Conservation (phyloP, 2,888 invertebrate species). For the Allygus modestus region DNA sequence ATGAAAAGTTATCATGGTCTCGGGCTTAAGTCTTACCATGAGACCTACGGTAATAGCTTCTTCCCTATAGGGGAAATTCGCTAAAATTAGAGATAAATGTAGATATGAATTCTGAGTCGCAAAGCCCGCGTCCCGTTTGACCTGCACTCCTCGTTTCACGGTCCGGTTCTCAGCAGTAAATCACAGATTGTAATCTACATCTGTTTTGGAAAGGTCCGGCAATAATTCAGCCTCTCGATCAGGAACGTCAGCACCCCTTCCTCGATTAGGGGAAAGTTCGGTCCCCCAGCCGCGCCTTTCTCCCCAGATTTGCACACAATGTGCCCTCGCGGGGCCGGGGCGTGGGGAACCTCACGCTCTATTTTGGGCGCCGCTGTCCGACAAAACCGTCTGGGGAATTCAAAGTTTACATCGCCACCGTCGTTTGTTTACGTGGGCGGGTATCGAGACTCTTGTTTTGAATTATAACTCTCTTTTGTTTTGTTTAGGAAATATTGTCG, state of each 20-base stretch:
- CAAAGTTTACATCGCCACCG: neutral
- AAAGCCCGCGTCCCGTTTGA: neutral
- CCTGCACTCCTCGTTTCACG: neutral
- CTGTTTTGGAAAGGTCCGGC: neutral
- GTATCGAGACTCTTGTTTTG: too few species aligned
- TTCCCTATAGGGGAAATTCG: too few species aligned
- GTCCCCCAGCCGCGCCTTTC: neutral
- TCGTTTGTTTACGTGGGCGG: neutral
- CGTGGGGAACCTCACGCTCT: slow-evolving; percentile 22
- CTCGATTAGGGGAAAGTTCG: neutral
- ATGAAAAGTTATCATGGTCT: too few species aligned
- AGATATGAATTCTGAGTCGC: neutral
- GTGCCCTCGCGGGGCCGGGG: neutral
- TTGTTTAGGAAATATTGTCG: too few species aligned
- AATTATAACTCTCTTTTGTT: too few species aligned
- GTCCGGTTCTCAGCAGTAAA: neutral
- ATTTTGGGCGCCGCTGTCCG: neutral
- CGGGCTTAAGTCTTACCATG: too few species aligned
- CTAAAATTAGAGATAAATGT: too few species aligned
- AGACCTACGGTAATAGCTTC: too few species aligned
- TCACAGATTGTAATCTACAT: neutral
- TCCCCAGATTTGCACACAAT: slow-evolving; percentile 21
- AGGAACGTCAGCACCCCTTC: neutral
- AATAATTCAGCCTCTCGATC: neutral
- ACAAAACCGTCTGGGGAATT: neutral